Evolutionary conservation across 2,113 vertebrate species (phyloP).

Genomic region (Aleadryas rufinucha): DNA sequence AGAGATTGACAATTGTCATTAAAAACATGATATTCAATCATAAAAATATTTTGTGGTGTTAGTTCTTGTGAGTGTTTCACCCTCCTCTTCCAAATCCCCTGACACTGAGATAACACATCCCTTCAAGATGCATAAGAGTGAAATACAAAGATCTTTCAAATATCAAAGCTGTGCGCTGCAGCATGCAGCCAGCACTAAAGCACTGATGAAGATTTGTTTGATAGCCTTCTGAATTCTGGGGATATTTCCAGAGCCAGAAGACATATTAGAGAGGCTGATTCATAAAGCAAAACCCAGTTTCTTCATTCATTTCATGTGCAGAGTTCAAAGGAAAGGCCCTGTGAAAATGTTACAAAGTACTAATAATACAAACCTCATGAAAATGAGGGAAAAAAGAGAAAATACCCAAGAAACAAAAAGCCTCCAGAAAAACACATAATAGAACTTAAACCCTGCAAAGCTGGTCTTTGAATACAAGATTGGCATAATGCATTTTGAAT

Average conservation of each 20-base stretch:
- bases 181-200: neutral
- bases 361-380: slow-evolving; percentile 51
- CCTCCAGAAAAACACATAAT: neutral
- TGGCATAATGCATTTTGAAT: slow-evolving; percentile 47
- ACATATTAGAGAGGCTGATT: slow-evolving; percentile 18
- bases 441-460: slow-evolving; percentile 6
- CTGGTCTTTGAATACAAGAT: slow-evolving; percentile 53
- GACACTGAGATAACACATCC: neutral
- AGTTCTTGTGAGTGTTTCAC: neutral
- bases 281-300: neutral
- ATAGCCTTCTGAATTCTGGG: slow-evolving; percentile 29
- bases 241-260: neutral
- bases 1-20: neutral
- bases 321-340: slow-evolving; percentile 22
- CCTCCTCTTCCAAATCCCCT: neutral
- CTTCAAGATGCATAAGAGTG: neutral
- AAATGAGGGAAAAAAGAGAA: slow-evolving; percentile 33
- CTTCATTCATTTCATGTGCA: slow-evolving; percentile 4
- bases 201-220: slow-evolving; percentile 32
- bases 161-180: slow-evolving; percentile 17
- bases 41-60: neutral
- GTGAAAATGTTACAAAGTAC: slow-evolving; percentile 24
- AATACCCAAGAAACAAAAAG: slow-evolving; percentile 23
- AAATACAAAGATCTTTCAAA: neutral
- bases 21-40: neutral